Percentiles rank a stretch among this genome's conserved stretches.
phyloP scores from a whole-genome alignment of 30 jellyfish, hydroid and myxozoan genomes.

The Euphysa ruthae region DNA sequence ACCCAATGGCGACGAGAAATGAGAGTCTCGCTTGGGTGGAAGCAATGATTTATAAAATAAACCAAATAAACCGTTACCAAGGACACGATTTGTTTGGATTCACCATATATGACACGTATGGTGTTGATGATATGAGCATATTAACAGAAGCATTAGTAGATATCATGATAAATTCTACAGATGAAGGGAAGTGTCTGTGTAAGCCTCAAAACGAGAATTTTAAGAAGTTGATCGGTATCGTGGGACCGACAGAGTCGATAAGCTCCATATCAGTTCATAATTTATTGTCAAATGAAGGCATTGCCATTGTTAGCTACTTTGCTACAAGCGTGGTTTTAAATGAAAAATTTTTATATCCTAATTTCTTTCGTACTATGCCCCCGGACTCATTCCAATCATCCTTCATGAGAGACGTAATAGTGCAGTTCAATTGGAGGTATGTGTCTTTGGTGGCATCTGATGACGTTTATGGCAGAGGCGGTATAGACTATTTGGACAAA shows the following conservation, averaged over 20 bases:
- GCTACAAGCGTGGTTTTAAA: slow-evolving; percentile 19
- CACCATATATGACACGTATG: too few species aligned
- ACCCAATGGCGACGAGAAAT: too few species aligned
- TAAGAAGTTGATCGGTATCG: too few species aligned
- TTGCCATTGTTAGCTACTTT: slow-evolving; percentile 14
- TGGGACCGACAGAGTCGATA: slow-evolving; percentile 27
- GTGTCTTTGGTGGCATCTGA: slow-evolving; percentile 22
- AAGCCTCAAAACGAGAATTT: too few species aligned
- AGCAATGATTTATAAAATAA: too few species aligned
- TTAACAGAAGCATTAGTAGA: too few species aligned
- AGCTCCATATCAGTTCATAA: not conserved
- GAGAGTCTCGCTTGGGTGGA: too few species aligned
- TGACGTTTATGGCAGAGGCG: slow-evolving; percentile 19
- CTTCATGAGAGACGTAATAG: slow-evolving; percentile 14
- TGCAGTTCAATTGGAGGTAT: slow-evolving; percentile 14
- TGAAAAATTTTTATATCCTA: slow-evolving; percentile 9
- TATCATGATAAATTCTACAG: too few species aligned
- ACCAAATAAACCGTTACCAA: too few species aligned
- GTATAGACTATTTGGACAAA: slow-evolving; percentile 3
- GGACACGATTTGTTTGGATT: too few species aligned
- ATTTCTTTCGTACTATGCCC: slow-evolving; percentile 23
- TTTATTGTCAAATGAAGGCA: not conserved
- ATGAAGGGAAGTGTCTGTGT: too few species aligned
- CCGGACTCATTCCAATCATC: slow-evolving; percentile 7
- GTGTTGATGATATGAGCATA: too few species aligned